Evolutionary conservation across 2,797 vertebrate species (phyloP), one percentile per base, ranked within the genome.

Genomic region (Pipistrellus pygmaeus): DNA sequence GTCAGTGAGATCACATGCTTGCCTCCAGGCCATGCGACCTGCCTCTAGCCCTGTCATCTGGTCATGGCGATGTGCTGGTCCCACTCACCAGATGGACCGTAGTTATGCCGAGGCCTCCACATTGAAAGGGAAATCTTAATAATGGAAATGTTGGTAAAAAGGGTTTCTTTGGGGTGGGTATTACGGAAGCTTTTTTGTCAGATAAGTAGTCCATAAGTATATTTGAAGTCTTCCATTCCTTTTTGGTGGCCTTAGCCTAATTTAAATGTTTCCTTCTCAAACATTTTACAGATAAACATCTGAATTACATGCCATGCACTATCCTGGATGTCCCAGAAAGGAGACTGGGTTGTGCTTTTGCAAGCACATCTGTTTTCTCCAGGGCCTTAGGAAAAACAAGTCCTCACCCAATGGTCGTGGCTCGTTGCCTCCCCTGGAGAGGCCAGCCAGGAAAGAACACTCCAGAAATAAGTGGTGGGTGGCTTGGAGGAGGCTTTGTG

Each of bases 191-290:
- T 30, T 76, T 76, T 76, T 91, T 76, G 20, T 87, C 55, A 32
- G 15, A 18, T 93, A 83, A 88, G 2, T 27, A 68, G 27, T 66
- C 38, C 27, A 6, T 84, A 62, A 38, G 9, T 88, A 87, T 64
- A 35, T 86, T 91, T 32, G 51, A 93, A 87, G 64, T 73, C 41
- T 89, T 53, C 46, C 25, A 35, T 83, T 69, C 27, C 27, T 86
- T 68, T 35, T 38, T 88, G 10, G 38, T 94, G 57, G 35, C 55
- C 20, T 88, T 87, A 85, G 62, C 44, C 13, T 57, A 46, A n/a
- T 57, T 57, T 38, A 46, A 80, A 20, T 51, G 14, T 69, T 69
- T 51, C 46, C 90, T 53, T 90, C 44, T 72, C 15, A 83, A 4
- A 64, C 44, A 77, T 81, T 73, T 81, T 85, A 23, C 66, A 60